Evolutionary conservation across 1,140 invertebrate species (phyloP).

Genomic region (Hyles euphorbiae): DNA sequence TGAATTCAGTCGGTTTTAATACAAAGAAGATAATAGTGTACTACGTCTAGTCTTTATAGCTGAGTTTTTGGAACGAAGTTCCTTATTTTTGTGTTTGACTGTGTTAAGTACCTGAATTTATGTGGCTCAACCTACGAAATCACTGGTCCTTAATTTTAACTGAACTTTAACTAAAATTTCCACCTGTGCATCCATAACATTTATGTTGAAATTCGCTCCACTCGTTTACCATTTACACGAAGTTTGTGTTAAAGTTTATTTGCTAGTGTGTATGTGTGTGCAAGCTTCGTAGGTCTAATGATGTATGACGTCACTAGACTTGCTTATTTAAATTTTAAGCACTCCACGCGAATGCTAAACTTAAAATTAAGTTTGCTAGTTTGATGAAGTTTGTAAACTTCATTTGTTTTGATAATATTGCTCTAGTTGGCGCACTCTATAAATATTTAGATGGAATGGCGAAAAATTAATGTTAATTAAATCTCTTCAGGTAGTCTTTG

Average conservation of each 20-base stretch:
- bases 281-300: constrained; percentile 18
- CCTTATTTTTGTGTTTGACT: too few species aligned
- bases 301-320: constrained; percentile 22
- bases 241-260: constrained; percentile 20
- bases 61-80: too few species aligned
- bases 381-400: constrained; percentile 17
- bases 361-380: constrained; percentile 27
- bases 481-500: too few species aligned
- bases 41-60: too few species aligned
- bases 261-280: neutral
- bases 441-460: neutral
- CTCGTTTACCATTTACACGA: constrained; percentile 19
- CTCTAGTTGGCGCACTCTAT: constrained; percentile 1
- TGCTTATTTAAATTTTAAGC: constrained; percentile 22
- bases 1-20: too few species aligned
- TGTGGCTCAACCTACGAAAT: too few species aligned
- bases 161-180: too few species aligned
- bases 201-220: constrained; percentile 8
- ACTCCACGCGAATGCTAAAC: constrained; percentile 14
- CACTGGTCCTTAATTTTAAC: too few species aligned
- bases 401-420: constrained; percentile 9
- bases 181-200: constrained; percentile 2
- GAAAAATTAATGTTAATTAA: too few species aligned
- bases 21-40: too few species aligned
- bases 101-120: too few species aligned